Evolutionary conservation across 2,888 invertebrate species (phyloP), one percentile per base, ranked within the genome.

Genomic region (Sympetrum striolatum): DNA sequence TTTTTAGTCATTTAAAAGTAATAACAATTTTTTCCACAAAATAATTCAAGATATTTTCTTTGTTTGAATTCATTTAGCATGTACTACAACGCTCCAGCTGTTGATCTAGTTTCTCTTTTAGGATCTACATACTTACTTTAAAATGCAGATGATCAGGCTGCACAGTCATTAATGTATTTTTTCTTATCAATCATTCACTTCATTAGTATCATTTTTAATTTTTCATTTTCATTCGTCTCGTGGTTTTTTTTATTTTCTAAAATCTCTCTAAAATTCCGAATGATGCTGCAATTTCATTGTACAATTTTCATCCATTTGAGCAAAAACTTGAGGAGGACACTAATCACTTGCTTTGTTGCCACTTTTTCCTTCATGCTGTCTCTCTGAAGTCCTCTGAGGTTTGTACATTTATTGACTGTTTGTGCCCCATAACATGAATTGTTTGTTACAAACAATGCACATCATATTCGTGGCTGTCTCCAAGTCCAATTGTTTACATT

Each of bases 341-440:
- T 86, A 86, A 86, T 86, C 86, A 86, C 60, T 86, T 86, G 86
- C 86, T 86, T 86, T 86, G 64, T 86, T 86, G 86, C 86, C 60
- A 86, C 86, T 86, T 60, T 86, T 86, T 86, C 86, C 86, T 86
- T 64, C 86, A 86, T 86, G 86, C 86, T 86, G 22, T 86, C 86
- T 37, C 60, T 86, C 64, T 60, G 86, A 86, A 86, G 86, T 86
- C 86, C 86, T 60, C 86, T 60, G 86, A 86, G 86, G 86, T 86
- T 86, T 86, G 86, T 86, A 86, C 86, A 86, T 64, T 86, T 86
- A 86, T 86, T 86, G 86, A 86, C 60, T 86, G 86, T 86, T 64
- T 86, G 86, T 60, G 86, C 86, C 60, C 86, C 60, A 60, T 86
- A 60, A 86, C 86, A 86, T 60, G 31, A 86, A 31, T 82, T 31